These are phyloP conservation scores for Papilio helenus DNA, from an alignment of 1,140 invertebrate genomes.

Conservation along the genomic window DNA sequence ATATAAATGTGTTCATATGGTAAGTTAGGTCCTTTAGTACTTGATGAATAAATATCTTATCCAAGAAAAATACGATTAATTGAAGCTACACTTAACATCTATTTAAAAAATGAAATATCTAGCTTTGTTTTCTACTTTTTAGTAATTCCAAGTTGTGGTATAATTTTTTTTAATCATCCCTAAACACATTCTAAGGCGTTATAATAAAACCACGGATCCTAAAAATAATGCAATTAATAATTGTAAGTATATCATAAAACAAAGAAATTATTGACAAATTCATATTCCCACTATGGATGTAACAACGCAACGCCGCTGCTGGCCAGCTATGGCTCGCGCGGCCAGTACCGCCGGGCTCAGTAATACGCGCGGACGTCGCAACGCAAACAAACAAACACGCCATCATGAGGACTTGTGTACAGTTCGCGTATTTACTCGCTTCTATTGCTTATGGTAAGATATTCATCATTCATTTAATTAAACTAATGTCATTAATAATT, in stretches of 20 bases:
- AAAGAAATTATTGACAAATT: slow-evolving; percentile 39
- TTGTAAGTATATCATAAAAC: too few species aligned
- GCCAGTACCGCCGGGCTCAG: slow-evolving; percentile 67
- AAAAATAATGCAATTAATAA: not conserved
- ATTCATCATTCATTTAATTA: slow-evolving; percentile 34
- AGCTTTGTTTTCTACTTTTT: too few species aligned
- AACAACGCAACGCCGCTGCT: slow-evolving; percentile 45
- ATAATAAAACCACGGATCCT: not conserved
- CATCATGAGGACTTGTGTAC: slow-evolving; percentile 63
- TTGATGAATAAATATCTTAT: too few species aligned
- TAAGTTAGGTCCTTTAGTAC: too few species aligned
- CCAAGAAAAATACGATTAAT: too few species aligned
- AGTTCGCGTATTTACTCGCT: slow-evolving; percentile 57
- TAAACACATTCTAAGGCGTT: too few species aligned
- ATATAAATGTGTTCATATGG: too few species aligned
- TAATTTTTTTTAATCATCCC: too few species aligned
- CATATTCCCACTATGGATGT: slow-evolving; percentile 55
- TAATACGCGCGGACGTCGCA: slow-evolving; percentile 66
- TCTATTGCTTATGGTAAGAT: slow-evolving; percentile 71
- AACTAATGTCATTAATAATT: too few species aligned
- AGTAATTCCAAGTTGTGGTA: too few species aligned
- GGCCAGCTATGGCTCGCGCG: slow-evolving; percentile 50
- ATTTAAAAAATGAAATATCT: too few species aligned
- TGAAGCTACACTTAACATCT: too few species aligned
- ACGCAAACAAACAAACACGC: slow-evolving; percentile 47